Base-by-base conservation (phyloP, 2,888 invertebrate species). In the Poecilobothrus nobilitatus region DNA sequence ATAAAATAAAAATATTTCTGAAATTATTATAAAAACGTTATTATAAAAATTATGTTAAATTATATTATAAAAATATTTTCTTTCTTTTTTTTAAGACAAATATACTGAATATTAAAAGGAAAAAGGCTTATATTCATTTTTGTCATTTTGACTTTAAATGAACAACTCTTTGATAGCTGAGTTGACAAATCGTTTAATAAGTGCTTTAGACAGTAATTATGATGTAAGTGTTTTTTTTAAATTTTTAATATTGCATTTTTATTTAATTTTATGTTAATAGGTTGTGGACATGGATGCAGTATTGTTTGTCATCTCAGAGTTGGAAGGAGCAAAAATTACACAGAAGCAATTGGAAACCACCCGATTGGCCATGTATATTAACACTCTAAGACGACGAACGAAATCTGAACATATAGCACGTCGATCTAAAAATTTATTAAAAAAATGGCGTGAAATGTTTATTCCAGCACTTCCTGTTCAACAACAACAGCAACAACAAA, bases 141-240 rank as follows among this genome's bases (percentile, higher is more conserved):
- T 34, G 64, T 34, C 37, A 33, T 33, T 34, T 65, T 37, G 7
- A 27, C 22, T 74, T 76, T 89, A 89, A 89, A 89, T 89, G 89
- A 89, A 88, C 88, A 87, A 88, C 86, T 88, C 76, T 74, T 76
- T 88, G 86, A 88, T 89, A 85, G 88, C 88, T 86, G 92, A 95
- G 87, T 89, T 96, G 87, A 94, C 94, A 87, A 91, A 92, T 87
- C 93, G 91, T 89, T 91, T 96, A 89, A 91, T 93, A 87, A 91
- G 91, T 89, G 92, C 95, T 85, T 89, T 96, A 88, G 95, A 96
- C 90, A 90, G 88, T 87, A 92, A 94, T 87, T 94, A 95, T 89
- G 95, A 96, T 95, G 96, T 96, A 93, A 95, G 95, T 87, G 66
- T 34, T n/a, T n/a, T n/a, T n/a, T n/a, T n/a, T n/a, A n/a, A n/a